A percentile compares a stretch with the other conserved stretches of the same genome.
These are phyloP conservation scores for Ochotona curzoniae DNA, from an alignment of 2,113 vertebrate genomes.

Conservation along the genomic window DNA sequence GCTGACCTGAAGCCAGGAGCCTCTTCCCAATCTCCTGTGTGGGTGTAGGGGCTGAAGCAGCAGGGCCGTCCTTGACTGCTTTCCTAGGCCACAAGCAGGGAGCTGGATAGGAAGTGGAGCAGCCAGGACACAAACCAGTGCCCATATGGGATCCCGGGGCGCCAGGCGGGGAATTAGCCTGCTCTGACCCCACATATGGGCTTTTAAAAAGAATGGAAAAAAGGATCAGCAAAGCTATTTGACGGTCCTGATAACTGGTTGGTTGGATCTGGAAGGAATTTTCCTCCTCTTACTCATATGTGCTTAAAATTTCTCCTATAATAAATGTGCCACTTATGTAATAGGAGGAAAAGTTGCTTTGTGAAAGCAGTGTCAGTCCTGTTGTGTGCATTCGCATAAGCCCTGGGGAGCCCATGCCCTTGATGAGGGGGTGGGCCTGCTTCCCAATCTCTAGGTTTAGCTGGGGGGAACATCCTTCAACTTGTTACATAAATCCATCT, in stretches of 20 bases:
- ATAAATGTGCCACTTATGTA: slow-evolving; percentile 74
- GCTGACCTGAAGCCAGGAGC: too few relatives aligned
- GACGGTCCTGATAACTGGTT: not conserved
- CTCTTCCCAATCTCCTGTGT: too few relatives aligned
- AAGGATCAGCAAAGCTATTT: not conserved
- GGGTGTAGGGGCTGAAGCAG: too few relatives aligned
- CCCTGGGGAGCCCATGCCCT: not conserved
- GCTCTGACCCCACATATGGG: too few relatives aligned
- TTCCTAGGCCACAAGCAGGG: too few relatives aligned
- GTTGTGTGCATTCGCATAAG: not conserved
- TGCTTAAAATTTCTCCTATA: slow-evolving; percentile 51
- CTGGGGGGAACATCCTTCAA: not conserved
- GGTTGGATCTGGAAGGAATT: slow-evolving; percentile 11
- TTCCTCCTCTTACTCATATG: slow-evolving; percentile 47
- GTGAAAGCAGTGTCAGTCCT: slow-evolving; percentile 19
- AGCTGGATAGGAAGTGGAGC: too few relatives aligned
- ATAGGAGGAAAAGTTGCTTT: slow-evolving; percentile 45
- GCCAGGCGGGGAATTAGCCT: too few relatives aligned
- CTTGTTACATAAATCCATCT: slow-evolving; percentile 32
- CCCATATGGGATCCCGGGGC: too few relatives aligned
- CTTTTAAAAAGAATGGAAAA: slow-evolving; percentile 3
- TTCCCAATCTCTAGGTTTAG: not conserved
- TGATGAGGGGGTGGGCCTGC: not conserved
- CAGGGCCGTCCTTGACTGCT: too few relatives aligned
- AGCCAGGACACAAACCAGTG: too few relatives aligned